Percentiles rank a stretch among this genome's conserved stretches.
These are phyloP conservation scores for Poecilobothrus nobilitatus DNA, from an alignment of 2,888 invertebrate species.

Conservation along the genomic window DNA sequence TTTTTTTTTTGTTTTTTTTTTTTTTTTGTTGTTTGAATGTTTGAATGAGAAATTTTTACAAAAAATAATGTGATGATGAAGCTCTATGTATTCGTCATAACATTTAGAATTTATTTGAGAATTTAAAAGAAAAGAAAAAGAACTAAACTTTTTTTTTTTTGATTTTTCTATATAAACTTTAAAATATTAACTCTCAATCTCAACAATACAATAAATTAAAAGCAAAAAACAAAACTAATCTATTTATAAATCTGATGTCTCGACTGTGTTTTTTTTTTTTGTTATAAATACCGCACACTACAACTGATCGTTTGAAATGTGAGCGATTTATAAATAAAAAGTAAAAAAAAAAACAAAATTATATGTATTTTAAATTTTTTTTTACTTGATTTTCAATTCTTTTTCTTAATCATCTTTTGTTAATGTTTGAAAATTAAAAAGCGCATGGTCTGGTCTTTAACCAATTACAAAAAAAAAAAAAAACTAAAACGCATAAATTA, in stretches of 20 bases:
- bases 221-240: not conserved
- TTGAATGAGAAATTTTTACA: not conserved
- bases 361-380: not conserved
- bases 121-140: no score
- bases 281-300: not conserved
- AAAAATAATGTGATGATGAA: no score
- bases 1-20: not conserved
- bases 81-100: not conserved
- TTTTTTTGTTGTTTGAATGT: not conserved
- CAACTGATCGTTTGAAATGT: not conserved
- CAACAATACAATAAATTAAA: not conserved
- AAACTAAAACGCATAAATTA: no score
- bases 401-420: not conserved
- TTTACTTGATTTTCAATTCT: not conserved
- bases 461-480: not conserved
- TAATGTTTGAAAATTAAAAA: not conserved
- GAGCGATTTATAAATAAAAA: conserved; percentile 1
- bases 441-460: not conserved
- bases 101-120: not conserved
- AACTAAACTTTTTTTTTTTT: not conserved
- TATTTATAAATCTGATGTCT: conserved; percentile 18
- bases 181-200: no score
- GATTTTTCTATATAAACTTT: no score
- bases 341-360: not conserved
- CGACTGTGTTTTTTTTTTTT: conserved; percentile 1